Evolutionary conservation across 2,888 invertebrate species (phyloP).

Genomic region (Cylloceria caligata): DNA sequence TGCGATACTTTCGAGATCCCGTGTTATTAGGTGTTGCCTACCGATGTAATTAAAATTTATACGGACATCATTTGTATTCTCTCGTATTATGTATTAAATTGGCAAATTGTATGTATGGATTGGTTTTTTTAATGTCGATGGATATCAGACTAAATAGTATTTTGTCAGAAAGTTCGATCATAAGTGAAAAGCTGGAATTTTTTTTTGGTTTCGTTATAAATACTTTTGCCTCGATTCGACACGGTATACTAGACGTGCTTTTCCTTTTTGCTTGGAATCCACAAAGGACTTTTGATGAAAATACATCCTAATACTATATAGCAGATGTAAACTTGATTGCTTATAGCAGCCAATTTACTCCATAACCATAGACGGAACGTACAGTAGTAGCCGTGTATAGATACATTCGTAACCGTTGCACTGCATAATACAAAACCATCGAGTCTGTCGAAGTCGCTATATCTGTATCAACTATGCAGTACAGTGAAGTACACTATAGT

Average conservation of each 20-base stretch:
- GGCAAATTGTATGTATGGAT: background rate
- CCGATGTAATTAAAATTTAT: background rate
- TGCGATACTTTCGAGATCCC: background rate
- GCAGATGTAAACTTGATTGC: slow-evolving; percentile 24
- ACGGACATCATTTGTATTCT: background rate
- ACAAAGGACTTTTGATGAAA: slow-evolving; percentile 20
- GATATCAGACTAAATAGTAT: background rate
- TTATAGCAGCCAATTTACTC: slow-evolving; percentile 15
- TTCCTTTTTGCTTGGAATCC: background rate
- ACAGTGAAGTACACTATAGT: slow-evolving; percentile 38
- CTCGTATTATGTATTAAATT: background rate
- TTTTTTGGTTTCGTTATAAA: background rate
- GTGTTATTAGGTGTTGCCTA: background rate
- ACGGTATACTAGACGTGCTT: background rate
- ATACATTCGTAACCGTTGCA: slow-evolving; percentile 43
- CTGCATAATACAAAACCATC: slow-evolving; percentile 50
- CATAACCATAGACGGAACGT: slow-evolving; percentile 12
- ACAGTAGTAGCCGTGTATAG: slow-evolving; percentile 13
- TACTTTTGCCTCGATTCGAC: background rate
- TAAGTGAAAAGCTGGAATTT: too few relatives aligned
- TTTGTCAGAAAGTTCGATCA: too few relatives aligned
- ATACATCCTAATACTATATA: background rate
- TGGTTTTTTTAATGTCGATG: background rate
- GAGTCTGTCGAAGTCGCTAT: slow-evolving; percentile 24
- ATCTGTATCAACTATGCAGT: slow-evolving; percentile 35